A percentile compares a stretch with the other conserved stretches of the same genome.
phyloP scores from a whole-genome alignment of 2,113 vertebrate genomes.

The Albula glossodonta region DNA sequence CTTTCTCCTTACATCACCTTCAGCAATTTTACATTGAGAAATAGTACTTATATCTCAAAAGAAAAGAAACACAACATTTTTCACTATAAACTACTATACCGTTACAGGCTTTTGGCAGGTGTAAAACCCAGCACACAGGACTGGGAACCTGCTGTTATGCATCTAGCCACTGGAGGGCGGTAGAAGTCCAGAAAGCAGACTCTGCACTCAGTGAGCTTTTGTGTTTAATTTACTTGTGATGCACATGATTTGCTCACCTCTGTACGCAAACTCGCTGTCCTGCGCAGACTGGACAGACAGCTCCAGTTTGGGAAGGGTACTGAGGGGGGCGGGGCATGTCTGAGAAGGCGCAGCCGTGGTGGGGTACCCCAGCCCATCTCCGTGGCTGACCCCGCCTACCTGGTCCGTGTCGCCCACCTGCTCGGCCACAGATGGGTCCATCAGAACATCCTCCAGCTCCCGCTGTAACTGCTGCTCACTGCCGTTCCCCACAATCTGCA shows the following conservation, averaged over 20 bases:
- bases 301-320: conserved; percentile 80
- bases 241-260: conserved; percentile 38
- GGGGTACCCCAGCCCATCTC: conserved; percentile 57
- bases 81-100: too few species aligned
- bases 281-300: conserved; percentile 87
- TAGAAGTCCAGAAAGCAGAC: not conserved
- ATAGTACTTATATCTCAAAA: too few species aligned
- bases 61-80: too few species aligned
- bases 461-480: conserved; percentile 94
- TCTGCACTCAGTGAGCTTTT: not conserved
- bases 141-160: not conserved
- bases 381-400: conserved; percentile 63
- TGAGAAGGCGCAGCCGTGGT: conserved; percentile 50
- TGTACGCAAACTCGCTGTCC: conserved; percentile 81
- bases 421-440: conserved; percentile 90
- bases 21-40: too few species aligned
- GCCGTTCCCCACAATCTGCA: conserved; percentile 95
- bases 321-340: conserved; percentile 69
- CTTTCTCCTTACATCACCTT: too few species aligned
- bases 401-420: conserved; percentile 65
- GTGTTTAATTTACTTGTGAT: too few species aligned
- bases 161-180: not conserved
- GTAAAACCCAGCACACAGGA: too few species aligned
- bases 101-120: too few species aligned
- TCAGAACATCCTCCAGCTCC: conserved; percentile 94